Evolutionary conservation across 1,140 invertebrate genomes (phyloP).

Genomic region (Meloidogyne chitwoodi): DNA sequence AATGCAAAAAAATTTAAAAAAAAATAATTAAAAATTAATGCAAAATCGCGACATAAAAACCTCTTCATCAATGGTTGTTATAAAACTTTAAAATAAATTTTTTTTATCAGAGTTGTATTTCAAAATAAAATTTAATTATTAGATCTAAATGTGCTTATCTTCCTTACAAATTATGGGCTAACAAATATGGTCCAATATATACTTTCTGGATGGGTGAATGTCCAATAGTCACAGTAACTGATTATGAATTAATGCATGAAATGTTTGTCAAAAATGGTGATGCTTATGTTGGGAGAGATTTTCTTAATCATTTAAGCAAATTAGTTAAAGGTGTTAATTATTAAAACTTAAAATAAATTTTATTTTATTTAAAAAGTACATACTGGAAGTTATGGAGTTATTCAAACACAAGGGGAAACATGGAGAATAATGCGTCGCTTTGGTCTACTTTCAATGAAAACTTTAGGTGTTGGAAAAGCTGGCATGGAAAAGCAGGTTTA

Average conservation of each 20-base stretch:
- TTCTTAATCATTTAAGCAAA: background rate
- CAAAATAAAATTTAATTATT: background rate
- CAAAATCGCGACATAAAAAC: too few species aligned
- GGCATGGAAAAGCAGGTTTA: constrained; percentile 21
- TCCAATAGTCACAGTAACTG: constrained; percentile 18
- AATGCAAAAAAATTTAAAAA: too few species aligned
- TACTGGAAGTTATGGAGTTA: constrained; percentile 21
- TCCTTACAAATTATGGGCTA: constrained; percentile 7
- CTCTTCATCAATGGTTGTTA: too few species aligned
- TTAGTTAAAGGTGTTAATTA: background rate
- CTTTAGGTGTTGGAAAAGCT: constrained; percentile 26
- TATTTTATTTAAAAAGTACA: background rate
- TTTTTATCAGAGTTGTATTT: too few species aligned
- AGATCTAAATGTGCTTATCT: background rate
- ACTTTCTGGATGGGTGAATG: constrained; percentile 25
- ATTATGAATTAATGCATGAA: constrained; percentile 9
- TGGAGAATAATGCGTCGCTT: constrained; percentile 30
- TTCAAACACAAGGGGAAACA: constrained; percentile 30
- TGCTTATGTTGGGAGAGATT: background rate
- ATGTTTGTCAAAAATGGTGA: constrained; percentile 1
- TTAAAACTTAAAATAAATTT: background rate
- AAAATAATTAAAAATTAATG: too few species aligned
- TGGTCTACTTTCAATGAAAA: constrained; percentile 19
- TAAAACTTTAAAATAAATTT: too few species aligned
- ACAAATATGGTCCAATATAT: constrained; percentile 19